Conservation (phyloP, 1,140 invertebrate species). For the Diachasma alloeum region DNA sequence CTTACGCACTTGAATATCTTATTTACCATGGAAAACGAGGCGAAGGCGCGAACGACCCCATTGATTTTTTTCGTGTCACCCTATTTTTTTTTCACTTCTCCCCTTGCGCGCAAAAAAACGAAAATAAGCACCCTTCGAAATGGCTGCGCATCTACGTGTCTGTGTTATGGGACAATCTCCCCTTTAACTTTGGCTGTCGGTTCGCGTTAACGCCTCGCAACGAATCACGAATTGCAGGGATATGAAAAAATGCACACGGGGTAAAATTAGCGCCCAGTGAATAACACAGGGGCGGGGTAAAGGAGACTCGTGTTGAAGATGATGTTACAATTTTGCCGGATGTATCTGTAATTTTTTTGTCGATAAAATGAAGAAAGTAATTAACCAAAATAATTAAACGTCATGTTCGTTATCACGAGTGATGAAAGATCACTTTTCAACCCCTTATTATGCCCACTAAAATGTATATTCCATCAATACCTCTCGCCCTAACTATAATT, state of each 20-base stretch:
- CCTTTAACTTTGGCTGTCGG: neutral
- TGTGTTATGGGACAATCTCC: neutral
- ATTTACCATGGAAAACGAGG: constrained; percentile 20
- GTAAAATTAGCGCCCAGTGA: neutral
- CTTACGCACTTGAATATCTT: constrained; percentile 17
- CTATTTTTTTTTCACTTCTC: constrained; percentile 20
- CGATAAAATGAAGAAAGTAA: neutral
- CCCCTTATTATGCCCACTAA: no score
- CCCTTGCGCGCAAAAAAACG: neutral
- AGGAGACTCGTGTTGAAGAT: neutral
- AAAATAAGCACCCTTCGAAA: constrained; percentile 5
- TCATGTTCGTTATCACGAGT: neutral
- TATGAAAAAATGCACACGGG: neutral
- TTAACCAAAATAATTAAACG: no score
- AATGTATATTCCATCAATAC: neutral
- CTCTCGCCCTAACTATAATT: constrained; percentile 1
- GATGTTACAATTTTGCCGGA: neutral
- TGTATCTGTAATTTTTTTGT: neutral
- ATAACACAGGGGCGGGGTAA: neutral
- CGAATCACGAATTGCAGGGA: neutral
- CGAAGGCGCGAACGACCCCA: constrained; percentile 17
- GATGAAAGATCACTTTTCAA: neutral
- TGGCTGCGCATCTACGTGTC: constrained; percentile 5
- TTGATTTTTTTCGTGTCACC: constrained; percentile 22
- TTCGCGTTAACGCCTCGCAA: neutral